Base-by-base conservation (phyloP, 2,888 invertebrate genomes). In the Neoitamus cyanurus region DNA sequence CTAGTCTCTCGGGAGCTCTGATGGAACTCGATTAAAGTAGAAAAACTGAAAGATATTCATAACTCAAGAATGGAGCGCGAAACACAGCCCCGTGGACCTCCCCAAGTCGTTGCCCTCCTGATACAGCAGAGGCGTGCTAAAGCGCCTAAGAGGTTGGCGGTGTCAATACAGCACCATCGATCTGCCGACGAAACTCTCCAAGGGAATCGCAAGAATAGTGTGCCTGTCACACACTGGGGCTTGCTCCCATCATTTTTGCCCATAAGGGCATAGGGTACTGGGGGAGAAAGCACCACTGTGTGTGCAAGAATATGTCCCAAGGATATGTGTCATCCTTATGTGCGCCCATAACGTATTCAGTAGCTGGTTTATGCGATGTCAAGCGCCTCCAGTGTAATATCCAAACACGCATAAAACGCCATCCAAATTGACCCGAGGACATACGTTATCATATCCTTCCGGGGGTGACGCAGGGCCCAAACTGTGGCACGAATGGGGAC, bases 281-380 rank as follows among this genome's bases (percentile, higher is more conserved):
- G 58, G 58, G 58, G 58, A 58, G 58, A 58, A 25, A 20, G 9
- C 58, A 15, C n/a, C 75, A 34, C 73, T 36, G 36, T 75, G 46
- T 48, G 25, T 37, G 69, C 36, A 37, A 7, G 69, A 37, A 82
- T 82, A 82, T 82, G 36, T 25, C 82, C 82, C 36, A 37, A 36
- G 82, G 82, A 82, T 82, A 82, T 82, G 82, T 82, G 82, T 69
- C 69, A 69, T 82, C 82, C 82, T 82, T 85, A 84, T 84, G 84
- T 69, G 82, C 82, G 73, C 80, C 84, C 82, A 83, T 85, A 85
- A 85, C 85, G 84, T 82, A 85, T 85, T 86, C 86, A 86, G 86
- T 86, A 80, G 83, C 83, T 84, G 86, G 70, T 86, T 86, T 86
- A 86, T 85, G 68, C 31, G 83, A 86, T 86, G 86, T 86, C 86